Conservation (phyloP, 2,888 invertebrate genomes). For the Biston stratarius region DNA sequence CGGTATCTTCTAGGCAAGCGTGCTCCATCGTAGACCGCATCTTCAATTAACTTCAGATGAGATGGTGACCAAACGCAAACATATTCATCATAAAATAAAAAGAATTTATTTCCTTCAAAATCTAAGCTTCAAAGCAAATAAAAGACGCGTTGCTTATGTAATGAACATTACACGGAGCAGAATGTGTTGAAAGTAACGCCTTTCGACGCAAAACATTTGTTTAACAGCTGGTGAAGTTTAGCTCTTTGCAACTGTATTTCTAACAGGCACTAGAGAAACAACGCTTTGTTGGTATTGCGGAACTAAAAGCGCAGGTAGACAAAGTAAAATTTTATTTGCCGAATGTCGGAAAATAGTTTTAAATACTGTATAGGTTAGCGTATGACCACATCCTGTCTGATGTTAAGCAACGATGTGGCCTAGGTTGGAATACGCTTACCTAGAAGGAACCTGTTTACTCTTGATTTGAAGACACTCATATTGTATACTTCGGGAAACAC, state of each 20-base stretch:
- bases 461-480: too few species aligned
- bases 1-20: too few species aligned
- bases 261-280: slow-evolving; percentile 22
- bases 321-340: neutral
- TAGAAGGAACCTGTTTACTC: too few species aligned
- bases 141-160: slow-evolving; percentile 10
- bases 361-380: too few species aligned
- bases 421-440: too few species aligned
- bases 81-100: too few species aligned
- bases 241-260: slow-evolving; percentile 21
- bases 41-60: too few species aligned
- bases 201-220: slow-evolving; percentile 31
- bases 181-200: slow-evolving; percentile 20
- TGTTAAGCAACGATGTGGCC: too few species aligned
- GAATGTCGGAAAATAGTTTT: neutral
- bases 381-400: too few species aligned
- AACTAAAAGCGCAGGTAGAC: neutral
- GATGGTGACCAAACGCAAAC: too few species aligned
- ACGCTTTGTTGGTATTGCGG: neutral
- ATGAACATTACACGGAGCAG: slow-evolving; percentile 13
- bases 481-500: too few species aligned
- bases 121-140: neutral
- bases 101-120: neutral
- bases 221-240: slow-evolving; percentile 34
- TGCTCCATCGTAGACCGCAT: too few species aligned